These are phyloP conservation scores for Allolobophora icterica DNA, from an alignment of 2,888 invertebrate genomes.

Conservation along the genomic window DNA sequence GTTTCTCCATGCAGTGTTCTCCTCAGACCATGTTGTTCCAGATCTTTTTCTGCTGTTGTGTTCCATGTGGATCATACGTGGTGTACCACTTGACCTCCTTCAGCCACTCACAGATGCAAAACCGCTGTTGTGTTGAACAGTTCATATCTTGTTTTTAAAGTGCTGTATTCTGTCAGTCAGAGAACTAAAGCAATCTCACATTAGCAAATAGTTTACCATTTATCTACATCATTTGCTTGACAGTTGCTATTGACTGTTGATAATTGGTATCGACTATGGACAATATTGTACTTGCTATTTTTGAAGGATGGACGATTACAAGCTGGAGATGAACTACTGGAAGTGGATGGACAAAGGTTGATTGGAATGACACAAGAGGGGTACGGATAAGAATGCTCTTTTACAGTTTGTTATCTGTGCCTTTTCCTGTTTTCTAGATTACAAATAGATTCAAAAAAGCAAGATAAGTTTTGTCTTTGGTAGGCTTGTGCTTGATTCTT, in stretches of 20 bases:
- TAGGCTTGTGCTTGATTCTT: not conserved
- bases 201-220: not conserved
- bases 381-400: constrained; percentile 65
- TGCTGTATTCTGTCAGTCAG: not conserved
- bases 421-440: not conserved
- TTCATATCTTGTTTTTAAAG: too few relatives aligned
- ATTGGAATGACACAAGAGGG: constrained; percentile 78
- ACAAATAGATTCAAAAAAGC: not conserved
- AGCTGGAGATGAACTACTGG: constrained; percentile 94
- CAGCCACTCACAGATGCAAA: too few relatives aligned
- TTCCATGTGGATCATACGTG: too few relatives aligned
- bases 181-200: not conserved
- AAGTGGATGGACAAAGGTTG: constrained; percentile 94
- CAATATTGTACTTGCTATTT: not conserved
- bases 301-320: constrained; percentile 70
- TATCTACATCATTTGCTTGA: not conserved
- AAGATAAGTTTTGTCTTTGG: not conserved
- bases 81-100: too few relatives aligned
- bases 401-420: not conserved
- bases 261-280: too few relatives aligned
- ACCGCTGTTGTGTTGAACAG: too few relatives aligned
- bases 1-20: too few relatives aligned
- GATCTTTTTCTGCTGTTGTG: too few relatives aligned
- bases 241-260: too few relatives aligned
- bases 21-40: too few relatives aligned